phyloP scores from a whole-genome alignment of 1,140 invertebrate genomes.

The Belonocnema kinseyi region DNA sequence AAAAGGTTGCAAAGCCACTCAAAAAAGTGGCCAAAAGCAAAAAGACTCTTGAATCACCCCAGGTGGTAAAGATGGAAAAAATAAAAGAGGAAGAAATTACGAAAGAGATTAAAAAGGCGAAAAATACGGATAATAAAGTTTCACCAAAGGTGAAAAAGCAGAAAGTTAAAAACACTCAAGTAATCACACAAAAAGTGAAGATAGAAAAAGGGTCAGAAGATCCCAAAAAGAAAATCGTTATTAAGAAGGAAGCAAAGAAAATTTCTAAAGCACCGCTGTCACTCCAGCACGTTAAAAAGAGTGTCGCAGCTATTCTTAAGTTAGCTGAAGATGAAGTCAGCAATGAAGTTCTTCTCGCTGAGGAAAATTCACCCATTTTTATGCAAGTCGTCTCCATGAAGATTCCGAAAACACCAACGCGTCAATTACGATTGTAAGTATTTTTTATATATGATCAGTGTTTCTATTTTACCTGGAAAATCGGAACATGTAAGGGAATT shows the following conservation, averaged over 20 bases:
- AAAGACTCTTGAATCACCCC: too few relatives aligned
- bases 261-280: not conserved
- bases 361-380: constrained; percentile 64
- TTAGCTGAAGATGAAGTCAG: not conserved
- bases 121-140: not conserved
- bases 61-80: not conserved
- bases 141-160: too few relatives aligned
- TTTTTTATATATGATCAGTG: not conserved
- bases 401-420: constrained; percentile 68
- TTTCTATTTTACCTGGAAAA: too few relatives aligned
- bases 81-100: not conserved
- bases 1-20: not conserved
- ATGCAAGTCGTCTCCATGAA: constrained; percentile 73
- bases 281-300: not conserved
- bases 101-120: not conserved
- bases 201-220: not conserved
- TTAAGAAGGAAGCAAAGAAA: not conserved
- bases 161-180: not conserved
- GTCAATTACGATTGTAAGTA: constrained; percentile 73
- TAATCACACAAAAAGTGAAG: not conserved
- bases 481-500: too few relatives aligned
- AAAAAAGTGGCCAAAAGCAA: not conserved
- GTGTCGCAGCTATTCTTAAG: constrained; percentile 4
- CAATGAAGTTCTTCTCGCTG: constrained; percentile 63
- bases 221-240: not conserved